Evolutionary conservation across 1,140 invertebrate genomes (phyloP), one percentile per base, ranked within the genome.

Genomic region (Leptoteleia sp.): DNA sequence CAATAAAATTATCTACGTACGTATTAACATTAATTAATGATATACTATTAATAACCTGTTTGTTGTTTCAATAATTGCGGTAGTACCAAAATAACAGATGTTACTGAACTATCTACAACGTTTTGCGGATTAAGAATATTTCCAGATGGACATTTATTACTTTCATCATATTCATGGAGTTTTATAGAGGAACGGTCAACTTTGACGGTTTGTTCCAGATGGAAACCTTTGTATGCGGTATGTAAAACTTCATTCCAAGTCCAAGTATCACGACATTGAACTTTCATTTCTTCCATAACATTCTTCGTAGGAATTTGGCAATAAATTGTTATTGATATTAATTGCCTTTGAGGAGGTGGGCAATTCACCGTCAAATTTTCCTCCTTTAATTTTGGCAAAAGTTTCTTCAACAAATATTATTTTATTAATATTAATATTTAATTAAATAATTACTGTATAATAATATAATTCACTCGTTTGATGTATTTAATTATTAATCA

Each of bases 311-410:
- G 93, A 90, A 93, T 91, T 40, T 91, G 83, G 84, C 92, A 93
- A 81, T 92, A 93, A 8, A 96, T 87, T 72, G 91, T 92, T 17
- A 92, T 91, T 22, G 85, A 92, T 0, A 0, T 19, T 9, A 9
- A 31, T 7, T 15, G 12, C 61, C 91, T 88, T 35, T 91, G 68
- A 13, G 37, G 72, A 12, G 37, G 86, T 95, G 93, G 25, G 89
- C 89, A 42, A 93, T 77, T 95, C 94, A 19, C 31, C 19, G 15
- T 12, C 19, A 54, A 92, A 91, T 64, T 55, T 2, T 76, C 71
- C 38, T 94, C 91, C 71, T 92, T 90, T 83, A 95, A 91, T 70
- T 92, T 91, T 38, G 92, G 88, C 54, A 95, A 87, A 19, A 95
- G 85, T 17, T 91, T 88, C 85, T 93, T 43, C 6, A n/a, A n/a